These are phyloP conservation scores for Parazoanthus swiftii DNA, from an alignment of 92 coral and sea anemone genomes.

Conservation along the genomic window DNA sequence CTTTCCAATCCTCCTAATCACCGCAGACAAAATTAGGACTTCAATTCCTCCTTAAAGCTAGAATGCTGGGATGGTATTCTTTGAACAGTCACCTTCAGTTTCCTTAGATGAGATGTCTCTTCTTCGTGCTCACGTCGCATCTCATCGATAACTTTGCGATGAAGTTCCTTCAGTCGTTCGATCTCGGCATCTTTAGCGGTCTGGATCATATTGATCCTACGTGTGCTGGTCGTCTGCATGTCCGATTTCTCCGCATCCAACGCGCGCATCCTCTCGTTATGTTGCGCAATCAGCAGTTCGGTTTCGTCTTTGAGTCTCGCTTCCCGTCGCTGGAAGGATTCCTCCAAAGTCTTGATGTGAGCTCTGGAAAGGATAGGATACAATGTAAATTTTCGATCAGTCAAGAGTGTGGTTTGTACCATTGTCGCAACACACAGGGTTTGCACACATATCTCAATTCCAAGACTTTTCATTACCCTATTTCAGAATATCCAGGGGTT, in stretches of 20 bases:
- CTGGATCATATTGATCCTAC: conserved; percentile 66
- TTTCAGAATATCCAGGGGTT: neutral
- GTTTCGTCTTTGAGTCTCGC: conserved; percentile 88
- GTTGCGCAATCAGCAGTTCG: conserved; percentile 73
- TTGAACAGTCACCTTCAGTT: conserved; percentile 61
- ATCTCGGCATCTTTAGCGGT: conserved; percentile 73
- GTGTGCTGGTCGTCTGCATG: conserved; percentile 60
- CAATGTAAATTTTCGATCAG: neutral
- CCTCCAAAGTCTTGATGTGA: conserved; percentile 88
- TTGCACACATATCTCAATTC: too few relatives aligned
- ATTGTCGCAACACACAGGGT: too few relatives aligned
- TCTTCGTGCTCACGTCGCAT: conserved; percentile 77
- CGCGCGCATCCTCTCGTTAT: conserved; percentile 70
- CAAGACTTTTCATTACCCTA: too few relatives aligned
- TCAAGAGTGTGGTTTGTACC: too few relatives aligned
- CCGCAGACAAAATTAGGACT: too few relatives aligned
- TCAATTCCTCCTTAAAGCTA: neutral
- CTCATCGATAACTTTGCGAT: conserved; percentile 80
- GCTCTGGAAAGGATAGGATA: conserved; percentile 47
- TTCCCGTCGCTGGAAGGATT: conserved; percentile 92
- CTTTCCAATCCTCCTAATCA: too few relatives aligned
- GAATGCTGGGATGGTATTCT: neutral
- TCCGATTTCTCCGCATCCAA: conserved; percentile 85
- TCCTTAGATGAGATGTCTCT: conserved; percentile 75
- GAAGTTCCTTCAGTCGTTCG: conserved; percentile 85